Base-by-base conservation (phyloP, 2,888 invertebrate genomes). In the Blomia tropicalis region DNA sequence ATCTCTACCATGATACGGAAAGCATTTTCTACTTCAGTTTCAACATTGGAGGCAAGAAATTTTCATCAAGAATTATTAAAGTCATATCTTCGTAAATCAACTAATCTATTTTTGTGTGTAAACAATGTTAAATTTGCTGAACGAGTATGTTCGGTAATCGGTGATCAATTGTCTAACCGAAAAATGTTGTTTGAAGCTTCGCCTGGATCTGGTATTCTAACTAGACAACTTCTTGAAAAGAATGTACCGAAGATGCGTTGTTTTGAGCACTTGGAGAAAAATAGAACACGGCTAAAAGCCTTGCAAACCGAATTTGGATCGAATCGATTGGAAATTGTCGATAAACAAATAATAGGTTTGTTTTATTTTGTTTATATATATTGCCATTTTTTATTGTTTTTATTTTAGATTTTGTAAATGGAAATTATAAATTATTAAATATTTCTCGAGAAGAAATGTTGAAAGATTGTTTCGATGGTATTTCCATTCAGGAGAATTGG, bases 161-260 rank as follows among this genome's bases (percentile, higher is more conserved):
- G 3, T 22, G 2, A 56, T 25, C 25, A 56, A 31, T 31, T 32
- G 29, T 3, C 2, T 4, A 22, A 25, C n/a, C 2, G 2, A 22
- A 56, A 56, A n/a, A 29, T 27, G 17, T 3, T 56, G 11, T 56
- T 56, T 36, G 56, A 56, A 36, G 56, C 56, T 23, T 56, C 56
- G 29, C 56, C 56, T 1, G 56, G 56, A 56, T 32, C 11, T 27
- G 56, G 56, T 22, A 36, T 56, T 31, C 56, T 56, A 2, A 56
- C 56, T 2, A 23, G 29, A 19, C 2, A 56, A 3, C 23, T 56
- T 14, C 29, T 56, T 14, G 29, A 56, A 31, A 27, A 56, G 17
- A 31, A 30, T 11, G 29, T 27, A 3, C 3, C 19, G 22, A 47
- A 47, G 22, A 47, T 47, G 2, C 56, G 56, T 23, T 27, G 25